These are phyloP conservation scores for Spongilla lacustris DNA, from an alignment of 37 sponge, comb jelly and placozoan species.

Conservation along the genomic window DNA sequence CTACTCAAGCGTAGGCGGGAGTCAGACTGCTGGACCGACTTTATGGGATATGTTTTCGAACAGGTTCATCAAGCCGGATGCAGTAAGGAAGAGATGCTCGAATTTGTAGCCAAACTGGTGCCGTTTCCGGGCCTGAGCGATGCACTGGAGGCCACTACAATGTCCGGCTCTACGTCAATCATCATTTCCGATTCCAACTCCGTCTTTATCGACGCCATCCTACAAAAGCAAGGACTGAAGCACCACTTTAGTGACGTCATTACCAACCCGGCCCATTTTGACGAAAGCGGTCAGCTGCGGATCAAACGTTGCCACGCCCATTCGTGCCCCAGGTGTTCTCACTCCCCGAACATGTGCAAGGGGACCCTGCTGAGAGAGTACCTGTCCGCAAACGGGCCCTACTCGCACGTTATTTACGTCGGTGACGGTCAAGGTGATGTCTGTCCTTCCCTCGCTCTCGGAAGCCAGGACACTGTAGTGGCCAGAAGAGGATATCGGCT, in stretches of 20 bases:
- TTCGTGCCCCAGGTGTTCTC: conserved; percentile 49
- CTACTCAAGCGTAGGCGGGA: no score
- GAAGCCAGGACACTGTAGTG: conserved; percentile 51
- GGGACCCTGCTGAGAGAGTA: conserved; percentile 45
- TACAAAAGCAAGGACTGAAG: conserved; percentile 51
- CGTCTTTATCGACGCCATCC: conserved; percentile 66
- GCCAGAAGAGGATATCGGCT: conserved; percentile 69
- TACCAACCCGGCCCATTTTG: conserved; percentile 80
- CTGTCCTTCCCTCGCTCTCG: conserved; percentile 54
- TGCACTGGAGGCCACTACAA: conserved; percentile 11
- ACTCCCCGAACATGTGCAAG: conserved; percentile 80
- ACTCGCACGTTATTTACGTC: conserved; percentile 39
- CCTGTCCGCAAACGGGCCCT: not conserved
- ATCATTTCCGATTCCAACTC: conserved; percentile 82
- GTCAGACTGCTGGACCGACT: conserved; percentile 58
- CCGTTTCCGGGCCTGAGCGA: conserved; percentile 14
- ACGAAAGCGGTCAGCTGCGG: conserved; percentile 42
- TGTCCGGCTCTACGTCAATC: conserved; percentile 32
- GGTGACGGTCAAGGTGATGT: conserved; percentile 79
- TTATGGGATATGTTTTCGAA: conserved; percentile 50
- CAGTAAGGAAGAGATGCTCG: conserved; percentile 16
- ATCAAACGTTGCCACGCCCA: conserved; percentile 59
- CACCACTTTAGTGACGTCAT: conserved; percentile 24
- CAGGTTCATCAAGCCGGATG: conserved; percentile 22
- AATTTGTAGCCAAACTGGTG: conserved; percentile 31